Percentiles rank a stretch among this genome's conserved stretches.
Conservation (phyloP, 2,797 vertebrate species). For the Lophotriccus pileatus region DNA sequence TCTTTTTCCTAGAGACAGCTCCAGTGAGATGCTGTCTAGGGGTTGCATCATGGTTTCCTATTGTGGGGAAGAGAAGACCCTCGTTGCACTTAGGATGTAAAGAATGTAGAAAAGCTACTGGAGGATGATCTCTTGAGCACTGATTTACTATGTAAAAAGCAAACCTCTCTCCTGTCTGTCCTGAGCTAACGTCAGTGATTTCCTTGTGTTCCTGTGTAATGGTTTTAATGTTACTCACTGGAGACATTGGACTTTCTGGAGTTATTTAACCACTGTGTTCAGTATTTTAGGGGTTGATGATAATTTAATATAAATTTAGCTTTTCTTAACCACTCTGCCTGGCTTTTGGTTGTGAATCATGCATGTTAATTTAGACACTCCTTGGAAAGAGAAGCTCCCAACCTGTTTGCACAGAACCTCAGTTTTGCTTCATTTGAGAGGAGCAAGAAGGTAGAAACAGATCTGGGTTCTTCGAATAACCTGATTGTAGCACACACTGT, state of each 20-base stretch:
- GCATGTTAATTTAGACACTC: neutral
- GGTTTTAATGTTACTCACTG: constrained; percentile 81
- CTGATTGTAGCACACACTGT: neutral
- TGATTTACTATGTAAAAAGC: constrained; percentile 85
- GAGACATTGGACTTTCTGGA: constrained; percentile 78
- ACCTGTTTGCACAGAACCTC: neutral
- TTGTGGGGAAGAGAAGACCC: constrained; percentile 35
- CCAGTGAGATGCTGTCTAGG: neutral
- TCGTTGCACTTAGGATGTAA: constrained; percentile 66
- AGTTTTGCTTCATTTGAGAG: neutral
- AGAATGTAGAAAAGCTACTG: constrained; percentile 75
- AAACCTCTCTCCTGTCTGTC: constrained; percentile 83
- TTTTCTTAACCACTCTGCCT: constrained; percentile 78
- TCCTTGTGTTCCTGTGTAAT: constrained; percentile 74
- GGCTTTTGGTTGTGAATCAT: constrained; percentile 70
- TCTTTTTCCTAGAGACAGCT: neutral
- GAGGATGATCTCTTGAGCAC: constrained; percentile 78
- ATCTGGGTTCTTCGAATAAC: neutral
- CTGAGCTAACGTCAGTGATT: constrained; percentile 81
- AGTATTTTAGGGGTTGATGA: constrained; percentile 82
- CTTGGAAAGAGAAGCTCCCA: neutral
- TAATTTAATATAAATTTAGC: constrained; percentile 87
- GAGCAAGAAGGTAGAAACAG: neutral
- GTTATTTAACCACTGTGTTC: constrained; percentile 84
- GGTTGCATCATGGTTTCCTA: neutral